These are phyloP conservation scores for Adoxophyes honmai DNA, from an alignment of 1,140 invertebrate species.

Conservation along the genomic window DNA sequence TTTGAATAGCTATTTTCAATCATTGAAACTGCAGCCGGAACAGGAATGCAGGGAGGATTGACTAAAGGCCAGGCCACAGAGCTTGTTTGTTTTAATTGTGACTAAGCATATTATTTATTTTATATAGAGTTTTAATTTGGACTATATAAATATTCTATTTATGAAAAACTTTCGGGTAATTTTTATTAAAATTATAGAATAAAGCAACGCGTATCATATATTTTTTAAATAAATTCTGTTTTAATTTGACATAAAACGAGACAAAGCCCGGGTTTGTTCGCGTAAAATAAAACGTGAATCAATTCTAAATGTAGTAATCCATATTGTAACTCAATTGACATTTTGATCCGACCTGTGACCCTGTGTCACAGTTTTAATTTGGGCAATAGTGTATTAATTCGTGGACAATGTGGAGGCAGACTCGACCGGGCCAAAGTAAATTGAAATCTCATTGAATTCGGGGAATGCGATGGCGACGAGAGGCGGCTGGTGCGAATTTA, in stretches of 20 bases:
- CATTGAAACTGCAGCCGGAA: constrained; percentile 66
- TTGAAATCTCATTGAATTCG: constrained; percentile 75
- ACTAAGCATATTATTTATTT: neutral
- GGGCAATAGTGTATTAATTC: constrained; percentile 58
- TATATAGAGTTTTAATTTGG: neutral
- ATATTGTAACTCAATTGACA: constrained; percentile 18
- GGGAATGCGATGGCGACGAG: constrained; percentile 68
- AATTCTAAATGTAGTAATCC: constrained; percentile 15
- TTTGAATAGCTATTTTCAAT: constrained; percentile 76
- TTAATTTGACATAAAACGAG: too few species aligned
- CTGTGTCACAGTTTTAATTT: constrained; percentile 33
- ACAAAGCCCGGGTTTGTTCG: too few species aligned
- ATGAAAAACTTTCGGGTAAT: too few species aligned
- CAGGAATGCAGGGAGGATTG: constrained; percentile 59
- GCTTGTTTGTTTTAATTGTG: neutral
- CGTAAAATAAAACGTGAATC: too few species aligned
- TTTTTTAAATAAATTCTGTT: too few species aligned
- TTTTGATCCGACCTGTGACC: neutral
- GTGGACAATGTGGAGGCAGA: constrained; percentile 41
- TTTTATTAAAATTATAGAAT: too few species aligned
- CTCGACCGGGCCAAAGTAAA: constrained; percentile 66
- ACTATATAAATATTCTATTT: too few species aligned
- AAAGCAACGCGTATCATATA: too few species aligned
- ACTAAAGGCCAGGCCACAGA: constrained; percentile 36
- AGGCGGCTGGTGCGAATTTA: constrained; percentile 71